These are phyloP conservation scores for Pseudorhiza aurosa DNA, from an alignment of 30 jellyfish, hydroid and myxozoan genomes.

Conservation along the genomic window DNA sequence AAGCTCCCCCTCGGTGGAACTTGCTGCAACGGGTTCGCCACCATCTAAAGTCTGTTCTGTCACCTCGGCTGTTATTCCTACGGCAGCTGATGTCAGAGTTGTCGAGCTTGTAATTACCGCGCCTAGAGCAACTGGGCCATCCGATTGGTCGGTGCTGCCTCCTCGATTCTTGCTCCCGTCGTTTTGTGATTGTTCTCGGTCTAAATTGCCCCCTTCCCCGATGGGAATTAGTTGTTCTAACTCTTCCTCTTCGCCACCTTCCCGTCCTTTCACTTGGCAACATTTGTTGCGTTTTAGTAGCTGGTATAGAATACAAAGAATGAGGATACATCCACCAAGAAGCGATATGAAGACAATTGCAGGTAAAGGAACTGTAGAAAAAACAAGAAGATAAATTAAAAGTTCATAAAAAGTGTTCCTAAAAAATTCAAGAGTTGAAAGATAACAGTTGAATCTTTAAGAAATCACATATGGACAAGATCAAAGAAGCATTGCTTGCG, in stretches of 20 bases:
- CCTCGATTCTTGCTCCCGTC: background rate
- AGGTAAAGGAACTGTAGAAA: slow-evolving; percentile 68
- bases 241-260: slow-evolving; percentile 68
- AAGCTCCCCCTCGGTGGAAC: background rate
- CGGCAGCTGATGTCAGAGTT: background rate
- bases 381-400: background rate
- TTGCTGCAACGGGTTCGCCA: slow-evolving; percentile 6
- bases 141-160: slow-evolving; percentile 19
- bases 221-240: slow-evolving; percentile 25
- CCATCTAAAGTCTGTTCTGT: background rate
- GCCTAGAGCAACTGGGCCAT: slow-evolving; percentile 34
- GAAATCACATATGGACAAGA: no score
- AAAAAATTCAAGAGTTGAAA: no score
- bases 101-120: slow-evolving; percentile 24
- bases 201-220: slow-evolving; percentile 24
- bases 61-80: slow-evolving; percentile 6
- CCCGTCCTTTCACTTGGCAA: slow-evolving; percentile 73
- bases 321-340: slow-evolving; percentile 44
- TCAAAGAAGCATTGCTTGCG: no score
- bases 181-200: background rate
- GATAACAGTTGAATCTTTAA: no score
- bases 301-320: slow-evolving; percentile 44
- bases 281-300: slow-evolving; percentile 65
- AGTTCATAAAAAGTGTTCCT: no score
- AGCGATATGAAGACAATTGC: slow-evolving; percentile 68